These are phyloP conservation scores for Mythimna vitellina DNA, from an alignment of 2,888 invertebrate species.

Conservation along the genomic window DNA sequence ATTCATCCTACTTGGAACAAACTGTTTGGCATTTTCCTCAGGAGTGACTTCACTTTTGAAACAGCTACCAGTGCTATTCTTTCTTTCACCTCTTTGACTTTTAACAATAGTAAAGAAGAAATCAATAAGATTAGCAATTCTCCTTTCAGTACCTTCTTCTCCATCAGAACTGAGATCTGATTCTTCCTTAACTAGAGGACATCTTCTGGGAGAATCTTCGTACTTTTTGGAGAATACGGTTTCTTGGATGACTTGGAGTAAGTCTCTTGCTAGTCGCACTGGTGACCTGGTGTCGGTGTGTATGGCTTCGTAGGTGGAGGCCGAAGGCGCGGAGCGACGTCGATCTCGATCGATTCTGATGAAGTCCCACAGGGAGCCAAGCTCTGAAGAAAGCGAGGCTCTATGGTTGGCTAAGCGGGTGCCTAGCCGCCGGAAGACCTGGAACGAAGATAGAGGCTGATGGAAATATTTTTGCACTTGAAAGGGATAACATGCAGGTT, in stretches of 20 bases:
- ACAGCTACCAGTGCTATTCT: constrained; percentile 85
- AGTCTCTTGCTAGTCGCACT: constrained; percentile 82
- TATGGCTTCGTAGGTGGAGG: constrained; percentile 76
- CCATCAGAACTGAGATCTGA: constrained; percentile 84
- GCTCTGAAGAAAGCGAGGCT: constrained; percentile 84
- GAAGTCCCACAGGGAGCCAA: constrained; percentile 88
- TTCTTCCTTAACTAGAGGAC: constrained; percentile 86
- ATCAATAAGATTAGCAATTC: constrained; percentile 87
- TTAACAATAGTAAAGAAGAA: constrained; percentile 89
- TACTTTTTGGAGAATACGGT: constrained; percentile 82
- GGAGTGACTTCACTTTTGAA: constrained; percentile 85
- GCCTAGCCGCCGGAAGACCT: constrained; percentile 87
- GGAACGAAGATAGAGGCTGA: constrained; percentile 43
- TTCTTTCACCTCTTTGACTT: constrained; percentile 85
- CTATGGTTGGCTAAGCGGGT: constrained; percentile 84
- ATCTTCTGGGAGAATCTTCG: constrained; percentile 80
- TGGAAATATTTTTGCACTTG: constrained; percentile 35
- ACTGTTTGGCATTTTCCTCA: constrained; percentile 72
- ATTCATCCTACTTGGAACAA: constrained; percentile 79
- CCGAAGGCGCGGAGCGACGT: constrained; percentile 80
- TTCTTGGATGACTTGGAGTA: constrained; percentile 87
- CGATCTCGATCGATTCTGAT: constrained; percentile 80
- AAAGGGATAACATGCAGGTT: constrained; percentile 26
- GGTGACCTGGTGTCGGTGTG: constrained; percentile 79
- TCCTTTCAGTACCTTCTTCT: constrained; percentile 82